Evolutionary conservation across 2,888 invertebrate species (phyloP).

Genomic region (Terebella lapidaria): DNA sequence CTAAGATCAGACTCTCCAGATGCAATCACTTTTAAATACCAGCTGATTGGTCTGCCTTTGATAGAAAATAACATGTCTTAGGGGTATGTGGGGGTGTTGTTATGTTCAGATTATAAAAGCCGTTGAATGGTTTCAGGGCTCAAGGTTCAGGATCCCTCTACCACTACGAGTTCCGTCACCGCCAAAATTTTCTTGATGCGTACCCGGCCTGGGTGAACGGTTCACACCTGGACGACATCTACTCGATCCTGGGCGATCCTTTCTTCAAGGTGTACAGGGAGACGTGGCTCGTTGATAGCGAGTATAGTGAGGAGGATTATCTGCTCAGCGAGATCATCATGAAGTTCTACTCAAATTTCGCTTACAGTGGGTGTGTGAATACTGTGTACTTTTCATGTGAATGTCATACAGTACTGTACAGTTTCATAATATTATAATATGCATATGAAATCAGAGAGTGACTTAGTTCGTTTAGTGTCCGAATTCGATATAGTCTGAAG

Average conservation of each 20-base stretch:
- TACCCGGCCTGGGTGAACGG: constrained; percentile 18
- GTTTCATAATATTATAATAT: no score
- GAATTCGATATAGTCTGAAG: not conserved
- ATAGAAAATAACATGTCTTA: no score
- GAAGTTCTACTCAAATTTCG: constrained; percentile 21
- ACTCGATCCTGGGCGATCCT: constrained; percentile 18
- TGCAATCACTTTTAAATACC: no score
- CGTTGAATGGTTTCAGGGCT: constrained; percentile 12
- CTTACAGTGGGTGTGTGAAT: constrained; percentile 16
- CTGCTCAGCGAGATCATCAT: constrained; percentile 9
- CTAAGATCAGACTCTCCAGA: no score
- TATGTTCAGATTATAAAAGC: no score
- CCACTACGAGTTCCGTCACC: constrained; percentile 16
- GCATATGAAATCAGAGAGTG: no score
- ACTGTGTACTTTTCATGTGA: not conserved
- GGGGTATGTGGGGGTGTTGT: no score
- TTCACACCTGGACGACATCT: constrained; percentile 22
- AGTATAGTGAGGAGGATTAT: constrained; percentile 13
- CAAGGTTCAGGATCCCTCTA: constrained; percentile 10
- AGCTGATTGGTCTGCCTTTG: no score
- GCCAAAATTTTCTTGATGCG: constrained; percentile 16
- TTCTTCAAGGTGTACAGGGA: constrained; percentile 14
- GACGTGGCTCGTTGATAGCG: not conserved
- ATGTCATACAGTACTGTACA: not conserved
- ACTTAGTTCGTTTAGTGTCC: no score